Evolutionary conservation across 2,797 vertebrate genomes (phyloP).

Genomic region (Valencia hispanica): DNA sequence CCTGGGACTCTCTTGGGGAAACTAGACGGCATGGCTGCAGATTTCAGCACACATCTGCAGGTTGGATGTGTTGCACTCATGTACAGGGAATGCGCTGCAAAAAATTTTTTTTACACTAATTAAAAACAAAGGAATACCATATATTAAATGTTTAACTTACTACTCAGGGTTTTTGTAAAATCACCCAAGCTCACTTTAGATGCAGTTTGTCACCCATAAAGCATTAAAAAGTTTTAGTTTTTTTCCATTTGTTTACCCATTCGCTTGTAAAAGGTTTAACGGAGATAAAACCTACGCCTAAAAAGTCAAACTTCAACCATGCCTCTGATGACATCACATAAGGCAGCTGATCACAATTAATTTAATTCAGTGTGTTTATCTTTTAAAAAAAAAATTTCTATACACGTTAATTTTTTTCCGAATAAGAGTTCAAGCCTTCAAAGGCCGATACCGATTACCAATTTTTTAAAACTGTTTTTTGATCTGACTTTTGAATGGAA

Average conservation of each 20-base stretch:
- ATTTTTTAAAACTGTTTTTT: background rate
- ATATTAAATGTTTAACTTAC: background rate
- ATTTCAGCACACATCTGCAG: conserved; percentile 30
- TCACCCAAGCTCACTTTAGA: no score
- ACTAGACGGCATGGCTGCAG: background rate
- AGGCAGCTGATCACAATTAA: background rate
- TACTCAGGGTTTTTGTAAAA: background rate
- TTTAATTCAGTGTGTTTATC: background rate
- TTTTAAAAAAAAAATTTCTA: no score
- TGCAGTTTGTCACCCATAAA: background rate
- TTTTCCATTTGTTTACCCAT: background rate
- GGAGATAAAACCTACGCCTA: background rate
- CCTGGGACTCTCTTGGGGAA: background rate
- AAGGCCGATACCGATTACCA: background rate
- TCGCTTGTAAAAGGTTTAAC: background rate
- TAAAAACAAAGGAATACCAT: background rate
- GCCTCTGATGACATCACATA: background rate
- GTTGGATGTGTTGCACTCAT: conserved; percentile 9
- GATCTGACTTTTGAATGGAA: background rate
- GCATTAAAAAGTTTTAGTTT: background rate
- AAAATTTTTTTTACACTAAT: background rate
- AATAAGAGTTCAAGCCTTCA: background rate
- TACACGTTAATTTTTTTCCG: no score
- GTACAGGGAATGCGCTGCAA: conserved; percentile 9
- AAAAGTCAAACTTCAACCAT: background rate